Evolutionary conservation across 1,140 invertebrate species (phyloP), one percentile per base, ranked within the genome.

Genomic region (Trichonephila clavipes): DNA sequence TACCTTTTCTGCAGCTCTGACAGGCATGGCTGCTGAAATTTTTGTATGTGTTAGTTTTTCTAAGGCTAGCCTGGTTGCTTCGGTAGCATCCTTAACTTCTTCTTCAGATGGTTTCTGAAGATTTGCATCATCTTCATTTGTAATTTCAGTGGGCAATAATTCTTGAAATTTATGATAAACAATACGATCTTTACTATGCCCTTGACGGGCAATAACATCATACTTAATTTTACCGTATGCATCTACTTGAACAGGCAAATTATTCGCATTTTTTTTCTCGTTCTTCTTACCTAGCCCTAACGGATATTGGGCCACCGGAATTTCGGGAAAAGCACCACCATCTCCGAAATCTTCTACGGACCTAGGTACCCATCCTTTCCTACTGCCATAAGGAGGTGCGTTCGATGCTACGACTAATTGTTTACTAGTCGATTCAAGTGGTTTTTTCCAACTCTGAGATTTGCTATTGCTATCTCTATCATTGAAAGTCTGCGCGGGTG

Each of bases 291-390:
- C 98, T 97, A 99, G 98, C 94, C 97, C 97, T 58, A 99, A 96
- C 0, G 99, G 99, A 96, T 99, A 99, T 95, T 99, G 99, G 0
- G 99, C 99, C 19, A 99, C 98, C 95, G 98, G 98, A 92, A 99
- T 99, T 96, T 99, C 99, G 1, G 99, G 99, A 96, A 99, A 99
- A 0, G 99, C 98, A 18, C 99, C 99, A 12, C 99, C 99, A 97
- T 99, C 99, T 95, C 97, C 97, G 97, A 97, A 98, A 96, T 98
- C 98, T 97, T 97, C 94, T 61, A 94, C 72, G 89, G 91, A 97
- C 92, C 99, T 96, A 21, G 99, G 99, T 8, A 99, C 96, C 98
- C 98, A 99, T 95, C 98, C 98, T 96, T 98, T 97, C 94, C 99
- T 97, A 95, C 99, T 97, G 1, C 99, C 99, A 97, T 99, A 99